These are phyloP conservation scores for Squalus acanthias DNA, from an alignment of 2,797 vertebrate species.

Conservation along the genomic window DNA sequence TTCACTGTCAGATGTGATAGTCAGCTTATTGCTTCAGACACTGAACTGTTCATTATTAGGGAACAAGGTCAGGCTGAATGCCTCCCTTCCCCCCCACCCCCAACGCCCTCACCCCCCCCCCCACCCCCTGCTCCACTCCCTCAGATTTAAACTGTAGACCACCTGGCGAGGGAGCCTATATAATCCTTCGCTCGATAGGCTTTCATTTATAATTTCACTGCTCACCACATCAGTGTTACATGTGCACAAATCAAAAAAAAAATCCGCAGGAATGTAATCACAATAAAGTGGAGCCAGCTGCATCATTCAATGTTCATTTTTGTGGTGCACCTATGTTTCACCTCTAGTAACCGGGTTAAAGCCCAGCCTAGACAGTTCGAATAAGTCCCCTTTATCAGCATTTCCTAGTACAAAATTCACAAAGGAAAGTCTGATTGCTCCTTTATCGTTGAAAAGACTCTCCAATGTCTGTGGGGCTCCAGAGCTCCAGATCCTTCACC, in stretches of 20 bases:
- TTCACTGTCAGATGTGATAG: constrained; percentile 1
- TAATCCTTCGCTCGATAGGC: background rate
- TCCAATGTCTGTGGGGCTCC: background rate
- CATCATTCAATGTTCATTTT: background rate
- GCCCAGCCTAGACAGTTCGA: no score
- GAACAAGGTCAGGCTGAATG: background rate
- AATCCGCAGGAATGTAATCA: background rate
- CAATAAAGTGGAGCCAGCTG: background rate
- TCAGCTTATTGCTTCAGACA: constrained; percentile 1
- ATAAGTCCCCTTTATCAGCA: background rate
- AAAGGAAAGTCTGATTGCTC: background rate
- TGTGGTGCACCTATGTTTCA: background rate
- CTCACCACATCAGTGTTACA: background rate
- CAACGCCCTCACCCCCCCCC: background rate
- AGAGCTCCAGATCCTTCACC: background rate
- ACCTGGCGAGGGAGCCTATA: background rate
- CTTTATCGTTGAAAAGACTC: background rate
- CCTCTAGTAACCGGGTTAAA: background rate
- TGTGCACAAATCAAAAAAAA: background rate
- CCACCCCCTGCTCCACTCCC: background rate
- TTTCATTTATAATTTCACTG: background rate
- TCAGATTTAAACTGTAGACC: background rate
- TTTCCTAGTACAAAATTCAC: background rate
- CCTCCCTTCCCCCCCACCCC: background rate
- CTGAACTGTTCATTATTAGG: constrained; percentile 15